These are phyloP conservation scores for Carassius gibelio DNA, from an alignment of 2,113 vertebrate genomes.

Conservation along the genomic window DNA sequence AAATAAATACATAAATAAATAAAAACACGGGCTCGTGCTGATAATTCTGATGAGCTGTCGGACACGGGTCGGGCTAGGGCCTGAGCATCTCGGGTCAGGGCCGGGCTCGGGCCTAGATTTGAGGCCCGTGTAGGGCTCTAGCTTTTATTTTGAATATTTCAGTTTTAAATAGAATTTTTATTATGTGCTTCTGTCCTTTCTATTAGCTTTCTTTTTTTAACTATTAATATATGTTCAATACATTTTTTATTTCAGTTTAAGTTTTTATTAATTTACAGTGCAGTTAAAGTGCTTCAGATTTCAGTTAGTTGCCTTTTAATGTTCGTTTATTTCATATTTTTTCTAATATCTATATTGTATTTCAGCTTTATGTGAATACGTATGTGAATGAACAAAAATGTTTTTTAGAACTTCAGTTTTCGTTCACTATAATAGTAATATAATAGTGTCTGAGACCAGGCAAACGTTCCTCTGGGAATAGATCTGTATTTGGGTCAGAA, in stretches of 20 bases:
- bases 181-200: too few species aligned
- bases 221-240: neutral
- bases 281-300: neutral
- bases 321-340: neutral
- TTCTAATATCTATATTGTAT: neutral
- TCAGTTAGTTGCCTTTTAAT: neutral
- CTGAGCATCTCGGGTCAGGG: too few species aligned
- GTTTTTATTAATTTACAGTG: neutral
- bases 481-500: conserved; percentile 59
- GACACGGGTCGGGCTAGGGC: too few species aligned
- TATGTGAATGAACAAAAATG: neutral
- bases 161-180: too few species aligned
- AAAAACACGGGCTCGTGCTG: too few species aligned
- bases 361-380: neutral
- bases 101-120: too few species aligned
- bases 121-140: too few species aligned
- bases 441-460: too few species aligned
- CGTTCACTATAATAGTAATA: neutral
- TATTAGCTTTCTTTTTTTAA: too few species aligned
- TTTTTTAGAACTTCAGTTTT: neutral
- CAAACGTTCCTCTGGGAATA: conserved; percentile 33
- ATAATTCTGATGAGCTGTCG: too few species aligned
- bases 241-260: neutral
- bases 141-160: too few species aligned
- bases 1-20: too few species aligned